Evolutionary conservation across 2,888 invertebrate species (phyloP), one percentile per base, ranked within the genome.

Genomic region (Brachynemurus nebulosus): DNA sequence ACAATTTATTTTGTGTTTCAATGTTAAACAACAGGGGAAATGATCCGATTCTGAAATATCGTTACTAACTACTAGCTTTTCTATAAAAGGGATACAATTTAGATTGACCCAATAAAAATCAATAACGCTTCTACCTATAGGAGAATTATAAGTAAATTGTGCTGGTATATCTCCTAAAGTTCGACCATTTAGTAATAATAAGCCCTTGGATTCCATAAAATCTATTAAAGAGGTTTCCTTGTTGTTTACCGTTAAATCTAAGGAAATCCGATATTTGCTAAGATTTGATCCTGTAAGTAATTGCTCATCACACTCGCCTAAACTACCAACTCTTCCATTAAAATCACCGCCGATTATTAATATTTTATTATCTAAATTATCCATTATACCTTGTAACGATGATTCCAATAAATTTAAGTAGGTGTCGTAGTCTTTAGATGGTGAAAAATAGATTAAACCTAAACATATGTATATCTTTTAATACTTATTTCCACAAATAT

Each of bases 331-430:
- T 23, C 38, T 37, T 8, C 43, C 21, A 27, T 43, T 43, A 17
- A 43, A 43, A 17, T 43, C 43, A 14, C 36, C 19, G 4, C 43
- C 43, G 2, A 43, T 8, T 3, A 43, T 12, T 4, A 43, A 17
- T 11, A 18, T 18, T 9, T 11, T n/a, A 38, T 38, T 19, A n/a
- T 16, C 8, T n/a, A n/a, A 18, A n/a, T 38, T 38, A 9, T 19
- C 11, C 6, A 19, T 38, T 14, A 38, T 16, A 16, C 14, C 16
- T 16, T 8, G 11, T 7, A 38, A 19, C 18, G 19, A 9, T 18
- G 11, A n/a, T 18, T 38, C 11, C 9, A 38, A 19, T 38, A 18
- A 9, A n/a, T 38, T 14, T 7, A 38, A n/a, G 14, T n/a, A 18
- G 9, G 38, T 38, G 18, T 19, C 11, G 14, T 14, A 16, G 8